Conservation (phyloP, 2,797 vertebrate species). For the Pangasius larnaudii region DNA sequence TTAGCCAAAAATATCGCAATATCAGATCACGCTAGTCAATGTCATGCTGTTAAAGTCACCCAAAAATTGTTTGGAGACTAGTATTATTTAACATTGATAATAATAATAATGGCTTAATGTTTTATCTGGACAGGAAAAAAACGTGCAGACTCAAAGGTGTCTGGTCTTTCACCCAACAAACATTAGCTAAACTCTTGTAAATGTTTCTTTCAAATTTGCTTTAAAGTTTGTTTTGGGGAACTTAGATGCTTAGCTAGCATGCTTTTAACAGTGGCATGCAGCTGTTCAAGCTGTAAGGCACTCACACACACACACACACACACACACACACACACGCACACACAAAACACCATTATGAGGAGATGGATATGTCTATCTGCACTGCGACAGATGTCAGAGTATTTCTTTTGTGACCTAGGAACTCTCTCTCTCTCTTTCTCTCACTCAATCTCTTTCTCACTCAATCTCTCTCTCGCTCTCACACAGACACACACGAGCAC, state of each 20-base stretch:
- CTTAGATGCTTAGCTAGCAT: neutral
- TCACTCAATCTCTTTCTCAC: no score
- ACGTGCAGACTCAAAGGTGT: neutral
- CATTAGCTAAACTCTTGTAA: neutral
- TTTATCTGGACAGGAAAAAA: neutral
- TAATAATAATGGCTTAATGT: neutral
- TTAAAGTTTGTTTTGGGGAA: neutral
- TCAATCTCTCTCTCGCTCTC: neutral
- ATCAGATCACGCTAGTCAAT: neutral
- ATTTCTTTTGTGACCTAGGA: slow-evolving; percentile 23
- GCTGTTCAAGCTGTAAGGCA: neutral
- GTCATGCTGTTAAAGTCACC: neutral
- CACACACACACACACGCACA: neutral
- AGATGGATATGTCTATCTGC: slow-evolving; percentile 52
- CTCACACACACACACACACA: neutral
- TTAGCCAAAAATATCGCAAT: neutral
- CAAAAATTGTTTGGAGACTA: neutral
- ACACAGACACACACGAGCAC: neutral
- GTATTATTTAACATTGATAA: neutral
- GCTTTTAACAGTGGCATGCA: slow-evolving; percentile 9
- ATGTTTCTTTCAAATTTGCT: neutral
- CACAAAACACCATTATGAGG: neutral
- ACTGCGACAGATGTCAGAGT: slow-evolving; percentile 47
- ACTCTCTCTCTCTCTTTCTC: neutral
- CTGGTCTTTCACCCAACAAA: neutral